Percentiles rank a stretch among this genome's conserved stretches.
phyloP scores from a whole-genome alignment of 2,797 vertebrate species.

The Austrolebias charrua region DNA sequence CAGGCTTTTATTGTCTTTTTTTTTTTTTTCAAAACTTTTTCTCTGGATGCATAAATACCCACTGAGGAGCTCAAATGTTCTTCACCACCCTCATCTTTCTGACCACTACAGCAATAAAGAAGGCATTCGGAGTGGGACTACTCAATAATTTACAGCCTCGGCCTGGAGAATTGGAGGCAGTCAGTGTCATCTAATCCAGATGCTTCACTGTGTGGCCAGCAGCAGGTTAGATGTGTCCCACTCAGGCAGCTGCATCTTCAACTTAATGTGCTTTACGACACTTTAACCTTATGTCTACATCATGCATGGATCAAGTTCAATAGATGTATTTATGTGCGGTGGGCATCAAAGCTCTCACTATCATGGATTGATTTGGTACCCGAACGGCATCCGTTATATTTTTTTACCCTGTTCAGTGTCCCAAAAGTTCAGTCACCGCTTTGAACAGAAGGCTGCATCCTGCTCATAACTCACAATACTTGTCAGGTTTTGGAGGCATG shows the following conservation, averaged over 20 bases:
- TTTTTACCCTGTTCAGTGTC: background rate
- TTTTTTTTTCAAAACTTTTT: constrained; percentile 15
- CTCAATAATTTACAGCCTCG: constrained; percentile 19
- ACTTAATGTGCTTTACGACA: constrained; percentile 42
- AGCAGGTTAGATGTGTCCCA: constrained; percentile 42
- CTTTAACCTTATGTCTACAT: constrained; percentile 34
- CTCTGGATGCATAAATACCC: constrained; percentile 4
- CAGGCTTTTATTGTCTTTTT: background rate
- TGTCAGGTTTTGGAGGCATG: too few species aligned
- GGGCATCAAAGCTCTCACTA: background rate
- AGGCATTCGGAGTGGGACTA: background rate
- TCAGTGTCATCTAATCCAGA: constrained; percentile 13
- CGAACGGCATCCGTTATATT: background rate
- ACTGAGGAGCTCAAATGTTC: constrained; percentile 2
- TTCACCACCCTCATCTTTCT: constrained; percentile 5
- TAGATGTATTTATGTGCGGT: constrained; percentile 16
- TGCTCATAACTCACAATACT: too few species aligned
- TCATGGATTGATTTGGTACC: background rate
- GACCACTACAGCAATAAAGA: constrained; percentile 20
- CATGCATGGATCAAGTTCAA: constrained; percentile 19
- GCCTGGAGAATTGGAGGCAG: constrained; percentile 1
- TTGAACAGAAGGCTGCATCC: too few species aligned
- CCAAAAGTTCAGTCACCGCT: background rate
- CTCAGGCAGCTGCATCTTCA: constrained; percentile 32
- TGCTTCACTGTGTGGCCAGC: constrained; percentile 8